A percentile compares a stretch with the other conserved stretches of the same genome.
Evolutionary conservation across 2,888 invertebrate species (phyloP).

Genomic region (Bedellia somnulentella): DNA sequence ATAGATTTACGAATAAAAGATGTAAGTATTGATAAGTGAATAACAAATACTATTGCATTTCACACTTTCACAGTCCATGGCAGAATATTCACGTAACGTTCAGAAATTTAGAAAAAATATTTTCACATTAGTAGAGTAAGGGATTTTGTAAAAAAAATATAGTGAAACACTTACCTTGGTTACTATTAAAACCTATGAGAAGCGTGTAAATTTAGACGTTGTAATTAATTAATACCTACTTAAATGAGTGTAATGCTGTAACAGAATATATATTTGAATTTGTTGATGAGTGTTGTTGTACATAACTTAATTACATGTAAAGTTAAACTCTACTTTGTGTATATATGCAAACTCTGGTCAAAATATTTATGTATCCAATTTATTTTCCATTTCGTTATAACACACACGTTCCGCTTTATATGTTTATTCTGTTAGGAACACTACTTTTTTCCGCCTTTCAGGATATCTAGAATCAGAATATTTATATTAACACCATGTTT

Average conservation of each 20-base stretch:
- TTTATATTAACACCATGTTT: too few species aligned
- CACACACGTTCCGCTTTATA: conserved; percentile 33
- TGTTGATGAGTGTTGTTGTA: conserved; percentile 51
- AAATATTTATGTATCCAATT: too few species aligned
- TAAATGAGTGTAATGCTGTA: conserved; percentile 44
- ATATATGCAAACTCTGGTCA: not conserved
- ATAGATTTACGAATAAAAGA: conserved; percentile 46
- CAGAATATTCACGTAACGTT: conserved; percentile 37
- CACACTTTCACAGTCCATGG: conserved; percentile 57
- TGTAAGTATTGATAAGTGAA: conserved; percentile 50
- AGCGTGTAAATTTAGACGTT: conserved; percentile 46
- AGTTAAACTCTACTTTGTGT: not conserved
- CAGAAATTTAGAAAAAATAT: conserved; percentile 54
- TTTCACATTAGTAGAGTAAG: conserved; percentile 55
- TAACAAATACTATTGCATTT: conserved; percentile 59
- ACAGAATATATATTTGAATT: conserved; percentile 57
- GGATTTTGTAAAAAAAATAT: conserved; percentile 55
- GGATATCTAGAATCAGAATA: too few species aligned
- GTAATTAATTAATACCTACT: conserved; percentile 51
- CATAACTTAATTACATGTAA: not conserved
- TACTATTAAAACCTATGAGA: too few species aligned
- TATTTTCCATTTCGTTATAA: conserved; percentile 12
- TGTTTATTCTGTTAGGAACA: conserved; percentile 1
- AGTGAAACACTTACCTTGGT: conserved; percentile 44
- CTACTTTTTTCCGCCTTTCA: too few species aligned